These are phyloP conservation scores for Eilema depressum DNA, from an alignment of 2,888 invertebrate genomes.

Conservation along the genomic window DNA sequence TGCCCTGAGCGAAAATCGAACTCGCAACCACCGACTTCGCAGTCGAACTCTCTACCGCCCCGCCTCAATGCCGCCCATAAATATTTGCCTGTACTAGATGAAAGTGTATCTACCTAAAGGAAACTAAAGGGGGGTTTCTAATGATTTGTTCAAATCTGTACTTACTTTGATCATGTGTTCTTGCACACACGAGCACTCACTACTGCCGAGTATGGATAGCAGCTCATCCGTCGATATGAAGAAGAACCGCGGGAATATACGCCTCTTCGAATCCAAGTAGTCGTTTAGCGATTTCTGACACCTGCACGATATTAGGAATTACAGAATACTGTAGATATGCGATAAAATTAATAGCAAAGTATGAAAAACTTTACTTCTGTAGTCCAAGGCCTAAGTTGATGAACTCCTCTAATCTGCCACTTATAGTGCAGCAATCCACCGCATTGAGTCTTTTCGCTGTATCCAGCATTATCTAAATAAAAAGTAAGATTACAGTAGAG, in stretches of 20 bases:
- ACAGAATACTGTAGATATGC: background rate
- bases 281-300: constrained; percentile 97
- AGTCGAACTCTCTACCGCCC: background rate
- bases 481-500: background rate
- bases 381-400: constrained; percentile 90
- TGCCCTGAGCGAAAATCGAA: background rate
- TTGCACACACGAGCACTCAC: constrained; percentile 94
- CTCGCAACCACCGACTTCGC: background rate
- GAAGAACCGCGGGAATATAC: constrained; percentile 96
- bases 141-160: no score
- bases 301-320: constrained; percentile 48
- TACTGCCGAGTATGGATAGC: constrained; percentile 95
- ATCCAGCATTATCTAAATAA: constrained; percentile 89
- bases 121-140: no score
- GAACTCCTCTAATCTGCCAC: constrained; percentile 92
- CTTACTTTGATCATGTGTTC: constrained; percentile 96
- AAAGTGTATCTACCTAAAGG: no score
- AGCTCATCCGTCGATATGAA: constrained; percentile 98
- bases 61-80: no score
- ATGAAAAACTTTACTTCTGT: constrained; percentile 85
- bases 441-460: constrained; percentile 93
- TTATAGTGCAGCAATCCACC: constrained; percentile 91
- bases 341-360: background rate
- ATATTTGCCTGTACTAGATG: no score
- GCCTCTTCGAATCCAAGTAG: constrained; percentile 95